Conservation (phyloP, 2,797 vertebrate genomes). For the Cynopterus sphinx region DNA sequence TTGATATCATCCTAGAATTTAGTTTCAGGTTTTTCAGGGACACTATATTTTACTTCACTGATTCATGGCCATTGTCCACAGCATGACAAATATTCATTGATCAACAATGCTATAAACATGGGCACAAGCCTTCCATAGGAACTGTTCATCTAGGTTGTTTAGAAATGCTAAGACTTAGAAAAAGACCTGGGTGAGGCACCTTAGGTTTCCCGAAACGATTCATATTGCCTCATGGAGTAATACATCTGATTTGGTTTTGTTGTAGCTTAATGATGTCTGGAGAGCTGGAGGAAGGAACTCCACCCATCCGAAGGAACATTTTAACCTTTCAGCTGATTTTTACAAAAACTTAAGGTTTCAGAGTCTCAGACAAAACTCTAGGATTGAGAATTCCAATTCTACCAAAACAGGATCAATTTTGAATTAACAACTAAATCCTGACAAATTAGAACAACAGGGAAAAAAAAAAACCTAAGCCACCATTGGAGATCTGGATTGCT, state of each 20-base stretch:
- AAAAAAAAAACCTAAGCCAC: neutral
- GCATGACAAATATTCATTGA: neutral
- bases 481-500: neutral
- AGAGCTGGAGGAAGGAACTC: neutral
- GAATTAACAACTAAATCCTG: neutral
- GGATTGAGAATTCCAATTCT: neutral
- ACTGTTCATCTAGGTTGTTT: neutral
- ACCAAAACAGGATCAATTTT: slow-evolving; percentile 6
- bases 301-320: neutral
- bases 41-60: neutral
- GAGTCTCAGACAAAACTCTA: slow-evolving; percentile 8
- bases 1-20: neutral
- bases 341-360: neutral
- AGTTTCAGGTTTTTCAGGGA: slow-evolving; percentile 29
- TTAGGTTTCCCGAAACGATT: neutral
- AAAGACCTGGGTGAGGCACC: neutral
- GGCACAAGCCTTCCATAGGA: neutral
- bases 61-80: neutral
- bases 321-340: neutral
- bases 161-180: neutral
- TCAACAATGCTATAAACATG: neutral
- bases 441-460: neutral
- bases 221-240: neutral
- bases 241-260: neutral
- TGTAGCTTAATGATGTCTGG: neutral